Percentiles rank a stretch among this genome's conserved stretches.
phyloP scores from a whole-genome alignment of 2,797 vertebrate genomes.

The Sarcoramphus papa region DNA sequence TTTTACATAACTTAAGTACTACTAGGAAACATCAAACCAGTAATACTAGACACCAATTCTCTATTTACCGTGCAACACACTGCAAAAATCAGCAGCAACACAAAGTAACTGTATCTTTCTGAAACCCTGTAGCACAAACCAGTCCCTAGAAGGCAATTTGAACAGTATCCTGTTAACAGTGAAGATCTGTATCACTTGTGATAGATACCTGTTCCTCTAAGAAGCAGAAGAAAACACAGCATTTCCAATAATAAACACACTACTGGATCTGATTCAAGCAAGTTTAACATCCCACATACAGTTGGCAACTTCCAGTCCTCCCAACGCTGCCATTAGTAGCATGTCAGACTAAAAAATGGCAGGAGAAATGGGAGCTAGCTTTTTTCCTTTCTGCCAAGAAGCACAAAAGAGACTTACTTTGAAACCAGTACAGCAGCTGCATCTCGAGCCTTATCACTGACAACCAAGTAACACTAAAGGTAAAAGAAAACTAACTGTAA shows the following conservation, averaged over 20 bases:
- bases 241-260: not conserved
- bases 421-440: slow-evolving; percentile 92
- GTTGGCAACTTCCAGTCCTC: not conserved
- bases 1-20: not conserved
- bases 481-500: slow-evolving; percentile 19
- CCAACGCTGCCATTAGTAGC: not conserved
- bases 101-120: not conserved
- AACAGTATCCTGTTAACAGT: not conserved
- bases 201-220: not conserved
- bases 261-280: not conserved
- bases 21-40: not conserved
- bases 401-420: slow-evolving; percentile 82
- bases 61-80: not conserved
- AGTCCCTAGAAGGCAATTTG: not conserved
- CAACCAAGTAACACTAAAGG: slow-evolving; percentile 86
- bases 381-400: not conserved
- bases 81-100: not conserved
- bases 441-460: slow-evolving; percentile 86
- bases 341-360: not conserved
- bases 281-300: not conserved
- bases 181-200: not conserved
- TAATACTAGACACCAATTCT: not conserved
- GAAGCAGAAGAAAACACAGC: not conserved
- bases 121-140: not conserved
- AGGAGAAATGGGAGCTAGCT: not conserved